Evolutionary conservation across 2,888 invertebrate species (phyloP).

Genomic region (Drosophila mimetica): DNA sequence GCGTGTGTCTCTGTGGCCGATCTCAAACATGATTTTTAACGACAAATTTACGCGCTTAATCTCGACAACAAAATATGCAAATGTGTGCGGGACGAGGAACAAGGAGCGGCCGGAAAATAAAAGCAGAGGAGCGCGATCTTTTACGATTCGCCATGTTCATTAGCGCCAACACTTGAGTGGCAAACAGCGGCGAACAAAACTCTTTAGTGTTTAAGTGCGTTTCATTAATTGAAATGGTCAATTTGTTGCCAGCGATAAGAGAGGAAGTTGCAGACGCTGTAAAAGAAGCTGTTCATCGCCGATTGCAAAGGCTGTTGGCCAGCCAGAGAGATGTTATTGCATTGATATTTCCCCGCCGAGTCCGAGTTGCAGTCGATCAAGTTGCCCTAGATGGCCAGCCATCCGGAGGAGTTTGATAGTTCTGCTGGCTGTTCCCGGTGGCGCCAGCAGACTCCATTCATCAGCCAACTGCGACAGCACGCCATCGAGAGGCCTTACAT

Average conservation of each 20-base stretch:
- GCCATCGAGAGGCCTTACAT: constrained; percentile 46
- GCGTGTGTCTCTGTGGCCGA: constrained; percentile 36
- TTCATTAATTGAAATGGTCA: constrained; percentile 79
- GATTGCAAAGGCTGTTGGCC: background rate
- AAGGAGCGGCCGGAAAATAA: constrained; percentile 9
- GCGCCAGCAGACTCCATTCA: constrained; percentile 66
- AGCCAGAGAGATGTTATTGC: constrained; percentile 29
- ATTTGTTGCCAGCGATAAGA: constrained; percentile 62
- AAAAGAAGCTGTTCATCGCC: constrained; percentile 3
- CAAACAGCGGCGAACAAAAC: constrained; percentile 11
- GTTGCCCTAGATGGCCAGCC: constrained; percentile 62
- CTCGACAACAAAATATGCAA: constrained; percentile 74
- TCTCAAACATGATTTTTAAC: constrained; percentile 74
- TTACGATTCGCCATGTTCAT: constrained; percentile 52
- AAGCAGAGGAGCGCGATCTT: constrained; percentile 12
- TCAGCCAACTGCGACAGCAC: constrained; percentile 54
- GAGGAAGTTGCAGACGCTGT: constrained; percentile 33
- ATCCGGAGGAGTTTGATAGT: constrained; percentile 42
- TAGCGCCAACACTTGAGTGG: constrained; percentile 72
- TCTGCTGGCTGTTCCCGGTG: constrained; percentile 46
- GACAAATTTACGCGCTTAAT: constrained; percentile 79
- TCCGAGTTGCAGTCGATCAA: constrained; percentile 10
- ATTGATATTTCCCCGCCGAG: constrained; percentile 14
- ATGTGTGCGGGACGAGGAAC: constrained; percentile 54
- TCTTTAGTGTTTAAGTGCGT: constrained; percentile 72